Conservation (phyloP, 2,113 vertebrate genomes). For the Dromas ardeola region DNA sequence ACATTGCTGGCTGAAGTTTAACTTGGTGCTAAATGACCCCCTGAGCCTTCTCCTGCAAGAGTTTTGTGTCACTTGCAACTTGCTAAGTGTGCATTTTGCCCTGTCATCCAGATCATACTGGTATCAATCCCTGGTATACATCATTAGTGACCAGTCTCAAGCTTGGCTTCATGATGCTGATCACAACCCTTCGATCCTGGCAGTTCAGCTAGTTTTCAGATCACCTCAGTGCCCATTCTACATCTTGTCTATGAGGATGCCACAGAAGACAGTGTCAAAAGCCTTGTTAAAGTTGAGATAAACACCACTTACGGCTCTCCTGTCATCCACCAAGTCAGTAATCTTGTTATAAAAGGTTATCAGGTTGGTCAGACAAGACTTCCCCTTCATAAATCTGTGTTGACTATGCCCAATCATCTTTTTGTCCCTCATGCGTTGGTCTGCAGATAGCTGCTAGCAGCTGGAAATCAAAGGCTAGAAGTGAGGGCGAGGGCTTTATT, state of each 20-base stretch:
- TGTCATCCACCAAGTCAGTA: not conserved
- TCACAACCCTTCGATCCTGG: not conserved
- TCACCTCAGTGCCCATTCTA: not conserved
- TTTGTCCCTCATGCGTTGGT: not conserved
- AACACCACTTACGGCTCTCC: not conserved
- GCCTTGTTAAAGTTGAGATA: not conserved
- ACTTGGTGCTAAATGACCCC: not conserved
- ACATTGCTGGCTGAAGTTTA: not conserved
- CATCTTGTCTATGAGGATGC: not conserved
- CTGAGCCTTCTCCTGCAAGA: not conserved
- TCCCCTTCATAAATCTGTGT: not conserved
- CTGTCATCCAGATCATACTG: not conserved
- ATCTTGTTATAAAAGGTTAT: not conserved
- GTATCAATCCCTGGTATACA: not conserved
- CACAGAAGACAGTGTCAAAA: not conserved
- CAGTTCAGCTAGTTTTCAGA: not conserved
- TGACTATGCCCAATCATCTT: not conserved
- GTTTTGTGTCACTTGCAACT: not conserved
- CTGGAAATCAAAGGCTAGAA: not conserved
- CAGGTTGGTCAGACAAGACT: not conserved
- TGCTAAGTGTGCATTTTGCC: not conserved
- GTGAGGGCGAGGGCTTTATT: not conserved
- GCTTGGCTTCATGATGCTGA: not conserved
- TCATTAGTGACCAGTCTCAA: not conserved
- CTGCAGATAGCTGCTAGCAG: not conserved